A percentile compares a stretch with the other conserved stretches of the same genome.
phyloP scores from a whole-genome alignment of 2,113 vertebrate species.

The Ammodytes dubius region DNA sequence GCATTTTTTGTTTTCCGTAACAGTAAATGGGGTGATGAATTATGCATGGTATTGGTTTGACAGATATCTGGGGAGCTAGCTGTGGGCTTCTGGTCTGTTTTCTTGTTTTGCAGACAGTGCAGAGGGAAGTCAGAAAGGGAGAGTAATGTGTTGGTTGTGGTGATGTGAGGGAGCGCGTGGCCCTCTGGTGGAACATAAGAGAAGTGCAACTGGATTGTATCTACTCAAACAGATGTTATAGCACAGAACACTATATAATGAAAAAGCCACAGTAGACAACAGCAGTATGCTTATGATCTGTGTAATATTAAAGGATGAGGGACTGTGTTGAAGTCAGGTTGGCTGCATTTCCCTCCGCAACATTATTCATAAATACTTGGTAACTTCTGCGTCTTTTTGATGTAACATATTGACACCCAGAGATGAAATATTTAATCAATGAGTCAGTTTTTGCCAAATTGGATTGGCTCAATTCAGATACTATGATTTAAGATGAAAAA shows the following conservation, averaged over 20 bases:
- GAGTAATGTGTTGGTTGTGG: background rate
- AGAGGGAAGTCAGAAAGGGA: background rate
- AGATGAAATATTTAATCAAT: no score
- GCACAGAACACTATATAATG: background rate
- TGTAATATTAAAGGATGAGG: background rate
- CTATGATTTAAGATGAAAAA: no score
- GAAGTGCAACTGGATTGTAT: background rate
- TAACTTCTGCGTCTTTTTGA: no score
- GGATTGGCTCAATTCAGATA: no score
- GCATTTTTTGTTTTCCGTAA: conserved; percentile 57
- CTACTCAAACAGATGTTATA: no score
- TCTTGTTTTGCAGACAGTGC: conserved; percentile 16
- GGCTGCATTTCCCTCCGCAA: no score
- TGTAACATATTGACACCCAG: no score
- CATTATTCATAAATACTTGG: no score
- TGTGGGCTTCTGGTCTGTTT: conserved; percentile 34
- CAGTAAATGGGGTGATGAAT: conserved; percentile 78
- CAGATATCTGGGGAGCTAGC: conserved; percentile 26
- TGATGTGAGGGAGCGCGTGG: background rate
- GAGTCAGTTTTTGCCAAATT: no score
- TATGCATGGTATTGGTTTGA: conserved; percentile 73
- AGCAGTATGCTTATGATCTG: background rate
- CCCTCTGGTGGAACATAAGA: conserved; percentile 58
- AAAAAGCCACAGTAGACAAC: background rate
- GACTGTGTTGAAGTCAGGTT: background rate